These are phyloP conservation scores for Pseudoips prasinana DNA, from an alignment of 2,888 invertebrate genomes.

Conservation along the genomic window DNA sequence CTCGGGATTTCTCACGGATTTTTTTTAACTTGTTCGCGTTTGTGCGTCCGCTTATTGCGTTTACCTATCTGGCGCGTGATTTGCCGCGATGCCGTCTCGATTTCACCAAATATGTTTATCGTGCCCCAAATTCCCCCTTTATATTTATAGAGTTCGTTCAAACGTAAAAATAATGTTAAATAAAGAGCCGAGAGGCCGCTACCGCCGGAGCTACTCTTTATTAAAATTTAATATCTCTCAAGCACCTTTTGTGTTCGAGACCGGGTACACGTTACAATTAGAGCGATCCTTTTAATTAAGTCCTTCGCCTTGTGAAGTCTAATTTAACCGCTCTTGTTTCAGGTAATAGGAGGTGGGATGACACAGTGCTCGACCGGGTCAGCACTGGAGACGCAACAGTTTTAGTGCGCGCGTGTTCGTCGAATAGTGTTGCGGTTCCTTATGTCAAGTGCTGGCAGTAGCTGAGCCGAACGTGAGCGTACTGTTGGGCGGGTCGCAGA, in stretches of 20 bases:
- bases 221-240: slow-evolving; percentile 64
- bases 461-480: slow-evolving; percentile 25
- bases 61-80: slow-evolving; percentile 61
- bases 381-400: slow-evolving; percentile 19
- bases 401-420: slow-evolving; percentile 28
- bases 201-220: slow-evolving; percentile 52
- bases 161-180: slow-evolving; percentile 51
- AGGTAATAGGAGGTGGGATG: slow-evolving; percentile 54
- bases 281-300: slow-evolving; percentile 52
- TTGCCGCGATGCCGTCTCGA: slow-evolving; percentile 45
- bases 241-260: slow-evolving; percentile 49
- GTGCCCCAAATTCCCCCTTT: slow-evolving; percentile 52
- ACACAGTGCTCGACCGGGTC: slow-evolving; percentile 34
- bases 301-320: slow-evolving; percentile 29
- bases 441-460: slow-evolving; percentile 27
- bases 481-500: slow-evolving; percentile 42
- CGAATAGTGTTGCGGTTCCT: slow-evolving; percentile 29
- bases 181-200: slow-evolving; percentile 38
- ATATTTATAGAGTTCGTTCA: slow-evolving; percentile 52
- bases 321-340: slow-evolving; percentile 38
- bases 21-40: slow-evolving; percentile 71
- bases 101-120: slow-evolving; percentile 62
- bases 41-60: slow-evolving; percentile 69
- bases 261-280: slow-evolving; percentile 48
- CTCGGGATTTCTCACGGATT: slow-evolving; percentile 62